Percentiles rank a stretch among this genome's conserved stretches.
These are phyloP conservation scores for Diplogasteroides magnus DNA, from an alignment of 1,140 invertebrate genomes.

Conservation along the genomic window DNA sequence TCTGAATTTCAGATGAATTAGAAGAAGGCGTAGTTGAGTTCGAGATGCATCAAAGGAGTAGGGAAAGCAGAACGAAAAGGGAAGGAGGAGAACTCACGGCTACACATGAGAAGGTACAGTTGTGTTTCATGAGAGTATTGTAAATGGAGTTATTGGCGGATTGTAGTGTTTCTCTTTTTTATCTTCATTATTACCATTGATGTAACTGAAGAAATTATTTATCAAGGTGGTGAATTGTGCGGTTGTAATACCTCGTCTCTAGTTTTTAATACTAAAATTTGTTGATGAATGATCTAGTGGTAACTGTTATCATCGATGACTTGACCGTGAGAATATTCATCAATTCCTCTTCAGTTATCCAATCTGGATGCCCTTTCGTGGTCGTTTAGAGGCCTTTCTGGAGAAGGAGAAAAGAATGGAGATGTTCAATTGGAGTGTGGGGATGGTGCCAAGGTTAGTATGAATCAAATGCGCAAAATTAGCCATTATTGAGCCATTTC, in stretches of 20 bases:
- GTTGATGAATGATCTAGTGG: neutral
- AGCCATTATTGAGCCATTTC: neutral
- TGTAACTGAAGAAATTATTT: neutral
- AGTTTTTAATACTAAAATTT: too few species aligned
- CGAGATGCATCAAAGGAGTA: neutral
- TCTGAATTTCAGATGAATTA: neutral
- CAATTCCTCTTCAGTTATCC: neutral
- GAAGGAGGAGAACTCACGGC: too few species aligned
- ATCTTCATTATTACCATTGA: neutral
- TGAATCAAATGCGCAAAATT: too few species aligned
- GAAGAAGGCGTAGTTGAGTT: neutral
- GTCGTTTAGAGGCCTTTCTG: neutral
- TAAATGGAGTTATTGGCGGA: too few species aligned
- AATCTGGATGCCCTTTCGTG: neutral
- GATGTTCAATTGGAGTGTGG: neutral
- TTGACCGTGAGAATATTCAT: neutral
- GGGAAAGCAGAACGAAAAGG: neutral
- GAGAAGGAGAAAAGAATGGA: neutral
- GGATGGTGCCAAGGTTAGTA: too few species aligned
- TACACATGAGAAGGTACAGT: too few species aligned
- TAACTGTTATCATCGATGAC: neutral
- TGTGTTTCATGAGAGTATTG: too few species aligned
- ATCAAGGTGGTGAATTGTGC: too few species aligned
- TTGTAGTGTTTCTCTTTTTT: too few species aligned
- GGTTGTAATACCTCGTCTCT: too few species aligned